Conservation (phyloP, 1,140 invertebrate species). For the Megathymus violae region DNA sequence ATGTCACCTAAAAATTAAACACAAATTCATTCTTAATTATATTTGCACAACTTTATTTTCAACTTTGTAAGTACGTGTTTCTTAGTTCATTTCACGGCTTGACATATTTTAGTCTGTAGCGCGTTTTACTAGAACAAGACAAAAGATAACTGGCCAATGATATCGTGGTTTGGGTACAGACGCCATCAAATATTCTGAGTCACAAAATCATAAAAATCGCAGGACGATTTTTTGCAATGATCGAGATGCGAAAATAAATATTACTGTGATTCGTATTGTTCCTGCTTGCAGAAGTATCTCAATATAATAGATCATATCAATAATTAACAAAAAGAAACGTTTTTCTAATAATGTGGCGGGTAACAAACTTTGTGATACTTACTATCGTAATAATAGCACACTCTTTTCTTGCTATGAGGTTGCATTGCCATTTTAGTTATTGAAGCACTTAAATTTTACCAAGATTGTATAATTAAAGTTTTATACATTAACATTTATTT, state of each 20-base stretch:
- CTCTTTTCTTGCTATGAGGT: conserved; percentile 94
- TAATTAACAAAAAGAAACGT: not conserved
- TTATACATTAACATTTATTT: too few species aligned
- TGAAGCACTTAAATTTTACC: too few species aligned
- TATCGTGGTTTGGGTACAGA: conserved; percentile 61
- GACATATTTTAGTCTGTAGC: conserved; percentile 73
- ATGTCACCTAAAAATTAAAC: conserved; percentile 92
- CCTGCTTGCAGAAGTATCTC: not conserved
- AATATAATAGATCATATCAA: conserved; percentile 10
- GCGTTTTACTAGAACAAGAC: conserved; percentile 50
- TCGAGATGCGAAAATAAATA: not conserved
- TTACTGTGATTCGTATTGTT: not conserved
- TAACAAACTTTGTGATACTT: conserved; percentile 86
- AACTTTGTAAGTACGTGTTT: conserved; percentile 66
- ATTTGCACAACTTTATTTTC: conserved; percentile 48
- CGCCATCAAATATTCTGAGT: conserved; percentile 55
- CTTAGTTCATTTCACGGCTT: conserved; percentile 70
- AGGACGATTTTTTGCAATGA: conserved; percentile 49
- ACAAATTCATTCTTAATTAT: conserved; percentile 21
- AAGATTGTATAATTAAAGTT: too few species aligned
- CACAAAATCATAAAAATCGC: conserved; percentile 58
- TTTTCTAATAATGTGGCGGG: conserved; percentile 54
- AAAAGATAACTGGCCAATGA: conserved; percentile 61
- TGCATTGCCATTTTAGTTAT: conserved; percentile 86
- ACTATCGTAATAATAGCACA: conserved; percentile 99